Evolutionary conservation across 1,140 invertebrate genomes (phyloP), one percentile per base, ranked within the genome.

Genomic region (Drosophila rufa): DNA sequence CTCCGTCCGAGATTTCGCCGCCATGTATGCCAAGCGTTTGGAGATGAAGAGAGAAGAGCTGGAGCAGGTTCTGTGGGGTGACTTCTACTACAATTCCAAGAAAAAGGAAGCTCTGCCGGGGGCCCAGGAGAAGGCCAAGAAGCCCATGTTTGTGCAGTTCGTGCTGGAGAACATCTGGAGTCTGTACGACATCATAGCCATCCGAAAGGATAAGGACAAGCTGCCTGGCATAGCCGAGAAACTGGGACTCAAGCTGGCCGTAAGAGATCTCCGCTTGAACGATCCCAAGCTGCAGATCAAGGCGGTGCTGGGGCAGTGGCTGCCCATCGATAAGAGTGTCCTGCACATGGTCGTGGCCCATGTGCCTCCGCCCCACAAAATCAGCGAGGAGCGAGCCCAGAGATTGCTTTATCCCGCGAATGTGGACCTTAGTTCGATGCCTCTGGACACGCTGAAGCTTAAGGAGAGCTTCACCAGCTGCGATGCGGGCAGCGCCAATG

Each of bases 81-180:
- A 99, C 94, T 99, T 95, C 94, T 99, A 97, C 93, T 94, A 99
- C 15, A 97, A 98, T 93, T 92, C 94, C 1, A 99, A 99, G 94
- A 95, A 95, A 3, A 99, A 98, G 93, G 94, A 95, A 75, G 97
- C 99, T 51, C 94, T 97, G 94, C 96, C 96, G 93, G 98, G 98
- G 33, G 99, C 99, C 11, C 97, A 98, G 93, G 96, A 96, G 82
- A 99, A 98, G 92, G 97, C 96, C 0, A 99, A 99, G 92, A 98
- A 98, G 83, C 97, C 99, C 1, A 93, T 99, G 68, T 99, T 99
- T 94, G 98, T 99, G 12, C 97, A 99, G 93, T 94, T 99, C 51
- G 96, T 99, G 58, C 93, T 99, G 56, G 98, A 99, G 82, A 99
- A 99, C 79, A 94, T 99, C 40, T 99, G 98, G 97, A 94, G 95